Conservation (phyloP, 2,888 invertebrate species). For the Actias luna region DNA sequence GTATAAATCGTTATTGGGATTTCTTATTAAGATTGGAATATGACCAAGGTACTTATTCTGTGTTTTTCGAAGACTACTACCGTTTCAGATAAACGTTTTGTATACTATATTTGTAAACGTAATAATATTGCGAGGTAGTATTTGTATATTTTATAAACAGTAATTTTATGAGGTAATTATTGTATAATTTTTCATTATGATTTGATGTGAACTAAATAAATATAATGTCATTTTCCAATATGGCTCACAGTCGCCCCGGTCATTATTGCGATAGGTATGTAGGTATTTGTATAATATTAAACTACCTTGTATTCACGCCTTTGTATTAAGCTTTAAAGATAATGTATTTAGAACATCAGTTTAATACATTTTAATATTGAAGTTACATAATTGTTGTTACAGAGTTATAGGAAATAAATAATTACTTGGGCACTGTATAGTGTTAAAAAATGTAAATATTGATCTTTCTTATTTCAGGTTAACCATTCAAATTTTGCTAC, state of each 20-base stretch:
- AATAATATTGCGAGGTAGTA: neutral
- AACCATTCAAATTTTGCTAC: conserved; percentile 25
- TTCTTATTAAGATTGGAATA: conserved; percentile 11
- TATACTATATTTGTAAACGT: neutral
- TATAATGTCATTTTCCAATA: conserved; percentile 59
- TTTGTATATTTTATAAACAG: neutral
- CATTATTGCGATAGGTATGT: conserved; percentile 39
- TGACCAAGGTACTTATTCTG: conserved; percentile 18
- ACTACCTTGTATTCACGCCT: conserved; percentile 16
- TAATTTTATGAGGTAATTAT: neutral
- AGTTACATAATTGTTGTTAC: conserved; percentile 6
- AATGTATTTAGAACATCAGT: neutral
- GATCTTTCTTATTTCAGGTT: conserved; percentile 30
- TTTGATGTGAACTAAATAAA: conserved; percentile 16
- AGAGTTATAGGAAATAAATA: neutral
- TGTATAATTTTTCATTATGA: neutral
- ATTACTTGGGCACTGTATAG: neutral
- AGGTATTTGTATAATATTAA: conserved; percentile 34
- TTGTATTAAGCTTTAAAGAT: neutral
- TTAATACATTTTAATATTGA: neutral
- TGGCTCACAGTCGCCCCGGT: conserved; percentile 56
- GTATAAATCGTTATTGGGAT: neutral
- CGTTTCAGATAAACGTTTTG: conserved; percentile 9
- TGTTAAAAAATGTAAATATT: conserved; percentile 9
- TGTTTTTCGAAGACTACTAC: conserved; percentile 12